These are phyloP conservation scores for Polymixis lichenea DNA, from an alignment of 2,888 invertebrate species.

Conservation along the genomic window DNA sequence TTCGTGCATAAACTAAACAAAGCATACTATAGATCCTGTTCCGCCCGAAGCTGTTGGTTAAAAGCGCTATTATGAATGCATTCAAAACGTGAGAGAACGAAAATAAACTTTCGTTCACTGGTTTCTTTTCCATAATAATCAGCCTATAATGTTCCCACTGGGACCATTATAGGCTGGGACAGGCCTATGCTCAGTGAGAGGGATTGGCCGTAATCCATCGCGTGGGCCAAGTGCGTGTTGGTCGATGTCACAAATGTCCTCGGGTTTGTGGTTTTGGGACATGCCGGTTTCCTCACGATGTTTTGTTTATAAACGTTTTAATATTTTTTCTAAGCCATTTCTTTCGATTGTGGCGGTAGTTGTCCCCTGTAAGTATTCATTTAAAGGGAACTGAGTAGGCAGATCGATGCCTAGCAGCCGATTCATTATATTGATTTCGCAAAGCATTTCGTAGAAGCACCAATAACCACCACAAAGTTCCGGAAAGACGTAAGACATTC, in stretches of 20 bases:
- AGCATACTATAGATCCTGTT: background rate
- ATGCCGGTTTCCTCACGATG: too few relatives aligned
- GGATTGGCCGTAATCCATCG: too few relatives aligned
- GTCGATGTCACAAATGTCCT: too few relatives aligned
- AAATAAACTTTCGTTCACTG: too few relatives aligned
- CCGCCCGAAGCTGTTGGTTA: background rate
- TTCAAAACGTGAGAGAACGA: background rate
- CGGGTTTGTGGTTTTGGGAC: too few relatives aligned
- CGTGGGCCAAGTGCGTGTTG: too few relatives aligned
- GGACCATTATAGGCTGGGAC: too few relatives aligned
- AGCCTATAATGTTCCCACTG: too few relatives aligned
- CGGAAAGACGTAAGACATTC: constrained; percentile 12
- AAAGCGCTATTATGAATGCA: background rate
- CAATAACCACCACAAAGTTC: constrained; percentile 14
- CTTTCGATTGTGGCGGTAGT: background rate
- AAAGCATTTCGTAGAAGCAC: constrained; percentile 6
- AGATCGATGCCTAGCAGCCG: background rate
- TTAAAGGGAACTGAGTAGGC: background rate
- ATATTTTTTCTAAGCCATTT: background rate
- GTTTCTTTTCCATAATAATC: background rate
- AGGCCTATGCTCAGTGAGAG: too few relatives aligned
- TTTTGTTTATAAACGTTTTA: background rate
- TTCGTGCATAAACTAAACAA: background rate
- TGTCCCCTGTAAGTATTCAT: background rate
- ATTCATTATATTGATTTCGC: background rate